These are phyloP conservation scores for Euplagia quadripunctaria DNA, from an alignment of 2,888 invertebrate genomes.

Conservation along the genomic window DNA sequence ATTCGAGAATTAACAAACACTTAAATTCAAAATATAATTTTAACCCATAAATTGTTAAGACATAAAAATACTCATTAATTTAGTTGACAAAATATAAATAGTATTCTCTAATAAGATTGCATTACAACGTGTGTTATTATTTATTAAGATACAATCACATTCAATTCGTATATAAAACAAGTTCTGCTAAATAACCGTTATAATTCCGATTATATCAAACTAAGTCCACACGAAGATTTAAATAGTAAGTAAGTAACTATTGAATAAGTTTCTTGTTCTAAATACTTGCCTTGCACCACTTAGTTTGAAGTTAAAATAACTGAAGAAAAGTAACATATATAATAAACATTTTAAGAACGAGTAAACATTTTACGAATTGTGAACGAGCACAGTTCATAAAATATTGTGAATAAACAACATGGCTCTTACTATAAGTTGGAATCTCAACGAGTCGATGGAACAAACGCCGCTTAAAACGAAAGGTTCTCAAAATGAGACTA, in stretches of 20 bases:
- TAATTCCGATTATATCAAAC: not conserved
- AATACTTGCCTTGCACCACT: not conserved
- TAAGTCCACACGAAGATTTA: not conserved
- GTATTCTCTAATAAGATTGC: no score
- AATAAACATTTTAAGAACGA: no score
- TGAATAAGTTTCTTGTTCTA: not conserved
- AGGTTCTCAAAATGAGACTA: not conserved
- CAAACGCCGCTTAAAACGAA: not conserved
- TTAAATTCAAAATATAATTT: no score
- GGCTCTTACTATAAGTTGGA: not conserved
- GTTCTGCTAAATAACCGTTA: not conserved
- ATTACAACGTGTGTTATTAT: not conserved
- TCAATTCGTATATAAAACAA: not conserved
- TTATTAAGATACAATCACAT: not conserved
- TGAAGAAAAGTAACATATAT: no score
- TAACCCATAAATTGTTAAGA: no score
- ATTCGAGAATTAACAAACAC: not conserved
- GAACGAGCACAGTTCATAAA: not conserved
- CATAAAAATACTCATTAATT: no score
- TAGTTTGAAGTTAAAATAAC: not conserved
- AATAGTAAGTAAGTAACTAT: not conserved
- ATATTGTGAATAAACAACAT: not conserved
- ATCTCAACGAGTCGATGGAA: not conserved
- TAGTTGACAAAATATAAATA: no score
- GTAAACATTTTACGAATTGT: not conserved